These are phyloP conservation scores for Aplochiton taeniatus DNA, from an alignment of 2,797 vertebrate genomes.

Conservation along the genomic window DNA sequence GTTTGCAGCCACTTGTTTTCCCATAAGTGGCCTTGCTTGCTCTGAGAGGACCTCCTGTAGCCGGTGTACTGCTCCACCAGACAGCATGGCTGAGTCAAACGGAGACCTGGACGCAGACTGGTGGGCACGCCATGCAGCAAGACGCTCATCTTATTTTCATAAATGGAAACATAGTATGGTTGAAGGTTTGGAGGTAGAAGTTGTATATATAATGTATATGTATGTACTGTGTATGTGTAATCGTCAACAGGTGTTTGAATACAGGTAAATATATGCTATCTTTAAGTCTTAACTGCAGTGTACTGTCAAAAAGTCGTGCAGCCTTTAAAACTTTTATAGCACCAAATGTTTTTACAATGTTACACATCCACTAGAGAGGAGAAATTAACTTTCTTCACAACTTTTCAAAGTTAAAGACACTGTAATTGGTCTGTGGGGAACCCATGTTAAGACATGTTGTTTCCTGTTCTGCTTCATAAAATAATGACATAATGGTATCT, in stretches of 20 bases:
- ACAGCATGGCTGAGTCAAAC: constrained; percentile 66
- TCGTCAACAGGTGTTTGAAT: no score
- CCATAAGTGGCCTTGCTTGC: constrained; percentile 63
- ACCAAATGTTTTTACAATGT: no score
- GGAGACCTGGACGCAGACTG: constrained; percentile 63
- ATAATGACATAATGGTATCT: constrained; percentile 55
- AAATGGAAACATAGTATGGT: constrained; percentile 34
- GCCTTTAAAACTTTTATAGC: no score
- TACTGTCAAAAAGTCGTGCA: neutral
- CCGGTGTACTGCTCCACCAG: constrained; percentile 47
- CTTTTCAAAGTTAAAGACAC: constrained; percentile 43
- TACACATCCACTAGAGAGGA: neutral
- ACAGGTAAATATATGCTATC: no score
- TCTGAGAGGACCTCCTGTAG: constrained; percentile 57
- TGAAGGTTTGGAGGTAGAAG: no score
- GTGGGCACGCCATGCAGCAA: constrained; percentile 63
- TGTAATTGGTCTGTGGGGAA: constrained; percentile 75
- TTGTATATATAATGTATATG: no score
- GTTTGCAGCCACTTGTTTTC: constrained; percentile 71
- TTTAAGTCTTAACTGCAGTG: no score
- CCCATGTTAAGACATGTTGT: constrained; percentile 55
- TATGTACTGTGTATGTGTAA: no score
- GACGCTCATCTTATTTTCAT: constrained; percentile 60
- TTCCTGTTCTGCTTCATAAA: constrained; percentile 64
- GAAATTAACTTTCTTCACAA: neutral